Conservation (phyloP, 2,797 vertebrate species). For the Molossus molossus region DNA sequence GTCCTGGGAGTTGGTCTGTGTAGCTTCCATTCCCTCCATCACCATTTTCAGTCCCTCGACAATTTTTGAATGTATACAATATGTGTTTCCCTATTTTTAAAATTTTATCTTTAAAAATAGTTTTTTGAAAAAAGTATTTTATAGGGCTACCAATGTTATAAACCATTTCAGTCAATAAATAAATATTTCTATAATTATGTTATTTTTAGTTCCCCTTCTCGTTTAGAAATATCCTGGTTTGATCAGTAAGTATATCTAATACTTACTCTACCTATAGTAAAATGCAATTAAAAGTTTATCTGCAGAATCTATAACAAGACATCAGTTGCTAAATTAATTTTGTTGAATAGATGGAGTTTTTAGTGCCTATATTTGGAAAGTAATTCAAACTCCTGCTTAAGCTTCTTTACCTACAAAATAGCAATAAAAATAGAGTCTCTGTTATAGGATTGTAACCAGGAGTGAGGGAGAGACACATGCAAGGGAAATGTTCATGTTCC, state of each 20-base stretch:
- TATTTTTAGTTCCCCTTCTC: neutral
- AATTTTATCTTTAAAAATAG: neutral
- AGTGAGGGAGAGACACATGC: neutral
- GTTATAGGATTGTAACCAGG: neutral
- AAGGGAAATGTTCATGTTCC: neutral
- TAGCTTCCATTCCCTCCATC: too few species aligned
- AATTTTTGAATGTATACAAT: neutral
- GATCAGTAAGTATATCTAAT: neutral
- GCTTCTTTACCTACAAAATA: slow-evolving; percentile 29
- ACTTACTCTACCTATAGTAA: neutral
- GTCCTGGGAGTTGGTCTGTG: too few species aligned
- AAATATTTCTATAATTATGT: neutral
- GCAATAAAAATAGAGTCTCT: neutral
- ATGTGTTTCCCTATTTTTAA: neutral
- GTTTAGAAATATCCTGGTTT: slow-evolving; percentile 24
- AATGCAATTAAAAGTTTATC: slow-evolving; percentile 1
- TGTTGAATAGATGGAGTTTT: slow-evolving; percentile 11
- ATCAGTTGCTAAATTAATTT: neutral
- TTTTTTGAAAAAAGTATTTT: neutral
- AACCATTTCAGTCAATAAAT: slow-evolving; percentile 25
- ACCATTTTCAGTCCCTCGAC: too few species aligned
- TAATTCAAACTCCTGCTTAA: neutral
- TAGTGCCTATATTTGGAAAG: slow-evolving; percentile 52
- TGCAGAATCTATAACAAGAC: neutral
- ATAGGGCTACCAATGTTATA: neutral